A percentile compares a stretch with the other conserved stretches of the same genome.
Conservation (phyloP, 2,113 vertebrate species). For the Junco hyemalis region DNA sequence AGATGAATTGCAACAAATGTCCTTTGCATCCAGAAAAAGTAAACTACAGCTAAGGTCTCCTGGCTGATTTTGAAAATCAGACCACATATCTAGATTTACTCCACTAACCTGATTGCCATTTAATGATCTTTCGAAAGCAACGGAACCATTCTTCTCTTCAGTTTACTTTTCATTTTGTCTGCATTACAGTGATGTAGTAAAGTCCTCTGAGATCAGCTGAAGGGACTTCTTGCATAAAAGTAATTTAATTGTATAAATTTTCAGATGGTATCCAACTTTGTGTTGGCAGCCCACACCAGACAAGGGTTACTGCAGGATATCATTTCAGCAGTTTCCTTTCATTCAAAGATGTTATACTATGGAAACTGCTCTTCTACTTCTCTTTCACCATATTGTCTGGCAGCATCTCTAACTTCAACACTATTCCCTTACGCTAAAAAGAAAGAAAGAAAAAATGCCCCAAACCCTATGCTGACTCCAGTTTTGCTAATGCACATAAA, state of each 20-base stretch:
- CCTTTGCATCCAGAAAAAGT: neutral
- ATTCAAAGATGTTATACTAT: neutral
- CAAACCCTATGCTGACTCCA: neutral
- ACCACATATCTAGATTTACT: neutral
- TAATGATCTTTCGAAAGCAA: neutral
- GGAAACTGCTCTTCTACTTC: neutral
- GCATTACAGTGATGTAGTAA: neutral
- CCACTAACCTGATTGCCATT: neutral
- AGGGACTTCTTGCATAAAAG: neutral
- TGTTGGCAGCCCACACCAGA: neutral
- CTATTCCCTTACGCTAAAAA: neutral
- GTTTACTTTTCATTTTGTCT: neutral
- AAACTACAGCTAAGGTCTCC: neutral
- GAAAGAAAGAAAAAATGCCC: neutral
- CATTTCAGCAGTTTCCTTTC: neutral
- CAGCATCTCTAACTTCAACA: neutral
- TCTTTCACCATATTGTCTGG: neutral
- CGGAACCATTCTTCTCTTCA: neutral
- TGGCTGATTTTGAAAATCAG: neutral
- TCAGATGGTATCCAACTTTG: neutral
- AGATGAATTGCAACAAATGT: neutral
- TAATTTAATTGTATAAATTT: constrained; percentile 42
- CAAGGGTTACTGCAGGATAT: neutral
- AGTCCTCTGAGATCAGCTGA: neutral
- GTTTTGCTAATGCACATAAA: neutral